Evolutionary conservation across 2,797 vertebrate species (phyloP), one percentile per base, ranked within the genome.

Genomic region (Premnoplex brunnescens): DNA sequence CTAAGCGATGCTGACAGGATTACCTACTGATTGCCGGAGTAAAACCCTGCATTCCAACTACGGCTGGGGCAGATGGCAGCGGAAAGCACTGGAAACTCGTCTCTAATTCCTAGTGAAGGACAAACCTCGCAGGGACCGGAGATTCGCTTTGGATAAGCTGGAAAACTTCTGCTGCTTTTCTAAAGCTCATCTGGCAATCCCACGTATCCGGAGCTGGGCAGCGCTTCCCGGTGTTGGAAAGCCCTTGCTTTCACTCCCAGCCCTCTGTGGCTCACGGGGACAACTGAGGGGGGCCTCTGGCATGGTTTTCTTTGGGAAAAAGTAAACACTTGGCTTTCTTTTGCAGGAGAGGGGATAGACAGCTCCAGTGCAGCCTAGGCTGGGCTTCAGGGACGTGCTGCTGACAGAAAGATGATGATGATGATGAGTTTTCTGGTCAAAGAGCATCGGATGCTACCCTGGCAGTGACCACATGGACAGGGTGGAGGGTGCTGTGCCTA

Each of bases 11-110:
- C 80, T 60, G 41, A 88, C 85, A 85, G 63, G 43, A 83, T 91
- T 90, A 63, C 82, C 81, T 75, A 12, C 89, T 46, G 77, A 81
- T 46, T 80, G 71, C 84, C 14, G 14, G 67, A 72, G 75, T 66
- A 76, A 82, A 95, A 72, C n/a, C 80, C 48, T 90, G 96, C 36
- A 12, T 92, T 91, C 76, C 83, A 78, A 73, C 87, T 27, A 34
- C 68, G 71, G 82, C 73, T 52, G 37, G 94, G 91, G 93, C 96
- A 97, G 96, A 88, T 83, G 91, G 91, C 2, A 15, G 46, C 54
- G 58, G 59, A 75, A 59, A 63, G 72, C 54, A 0, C 72, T 20
- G 16, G 10, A 37, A 75, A 39, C 83, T 85, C n/a, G 89, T 30
- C 32, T 22, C 88, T 81, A 58, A 88, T 95, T 94, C 93, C 91